A percentile compares a stretch with the other conserved stretches of the same genome.
Evolutionary conservation across 2,888 invertebrate species (phyloP).

Genomic region (Nebria salina): DNA sequence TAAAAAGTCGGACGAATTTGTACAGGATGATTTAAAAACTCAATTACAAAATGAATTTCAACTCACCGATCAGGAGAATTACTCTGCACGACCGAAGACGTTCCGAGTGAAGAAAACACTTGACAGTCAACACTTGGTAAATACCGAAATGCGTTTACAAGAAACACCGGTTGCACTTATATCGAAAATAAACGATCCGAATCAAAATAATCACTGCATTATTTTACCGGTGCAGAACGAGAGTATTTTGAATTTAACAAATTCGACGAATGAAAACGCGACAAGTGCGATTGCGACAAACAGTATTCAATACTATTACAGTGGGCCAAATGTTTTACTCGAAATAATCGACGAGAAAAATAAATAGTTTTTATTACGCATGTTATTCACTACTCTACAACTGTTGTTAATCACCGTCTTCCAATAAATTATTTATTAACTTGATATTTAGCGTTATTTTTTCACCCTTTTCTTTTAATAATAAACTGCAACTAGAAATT

Average conservation of each 20-base stretch:
- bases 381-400: background rate
- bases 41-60: background rate
- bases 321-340: conserved; percentile 26
- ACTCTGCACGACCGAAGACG: background rate
- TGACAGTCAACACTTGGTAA: background rate
- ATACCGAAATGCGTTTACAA: conserved; percentile 16
- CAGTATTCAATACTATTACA: conserved; percentile 38
- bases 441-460: background rate
- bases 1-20: conserved; percentile 15
- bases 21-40: background rate
- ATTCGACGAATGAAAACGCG: conserved; percentile 15
- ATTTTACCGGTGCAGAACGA: conserved; percentile 40
- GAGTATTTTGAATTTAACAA: conserved; percentile 35
- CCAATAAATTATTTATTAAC: background rate
- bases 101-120: background rate
- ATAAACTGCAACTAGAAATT: too few species aligned
- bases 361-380: conserved; percentile 14
- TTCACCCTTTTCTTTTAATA: too few species aligned
- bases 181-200: conserved; percentile 18
- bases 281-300: conserved; percentile 22
- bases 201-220: conserved; percentile 25
- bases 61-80: background rate
- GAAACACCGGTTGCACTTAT: conserved; percentile 35
- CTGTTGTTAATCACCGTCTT: background rate
- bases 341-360: conserved; percentile 30